Conservation (phyloP, 2,888 invertebrate species). For the Coremacera marginata region DNA sequence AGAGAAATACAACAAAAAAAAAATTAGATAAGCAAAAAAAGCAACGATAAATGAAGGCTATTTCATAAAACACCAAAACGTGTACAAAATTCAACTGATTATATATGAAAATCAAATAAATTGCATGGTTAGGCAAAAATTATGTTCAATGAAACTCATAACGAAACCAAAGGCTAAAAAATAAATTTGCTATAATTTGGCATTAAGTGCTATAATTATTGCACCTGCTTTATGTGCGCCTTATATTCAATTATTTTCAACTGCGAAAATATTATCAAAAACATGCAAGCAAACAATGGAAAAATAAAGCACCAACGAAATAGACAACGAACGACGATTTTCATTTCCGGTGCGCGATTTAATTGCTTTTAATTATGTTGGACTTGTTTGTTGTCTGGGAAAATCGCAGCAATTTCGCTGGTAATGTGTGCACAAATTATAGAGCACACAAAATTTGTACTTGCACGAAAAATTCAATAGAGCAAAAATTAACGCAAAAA, state of each 20-base stretch:
- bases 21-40: too few species aligned
- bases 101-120: too few species aligned
- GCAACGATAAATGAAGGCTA: too few species aligned
- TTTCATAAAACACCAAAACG: too few species aligned
- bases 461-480: neutral
- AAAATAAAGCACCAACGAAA: neutral
- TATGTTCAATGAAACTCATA: too few species aligned
- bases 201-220: conserved; percentile 12
- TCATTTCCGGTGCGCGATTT: conserved; percentile 23
- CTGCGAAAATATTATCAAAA: neutral
- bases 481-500: neutral
- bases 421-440: conserved; percentile 9
- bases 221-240: conserved; percentile 14
- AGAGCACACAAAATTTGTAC: neutral
- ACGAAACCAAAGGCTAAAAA: too few species aligned
- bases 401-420: neutral
- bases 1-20: too few species aligned
- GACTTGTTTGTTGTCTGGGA: neutral
- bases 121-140: too few species aligned
- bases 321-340: neutral
- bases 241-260: conserved; percentile 5
- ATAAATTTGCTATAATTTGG: conserved; percentile 10
- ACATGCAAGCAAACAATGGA: neutral
- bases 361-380: conserved; percentile 19
- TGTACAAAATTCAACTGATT: too few species aligned